A percentile compares a stretch with the other conserved stretches of the same genome.
Conservation (phyloP, 1,140 invertebrate species). For the Drosophila neocordata region DNA sequence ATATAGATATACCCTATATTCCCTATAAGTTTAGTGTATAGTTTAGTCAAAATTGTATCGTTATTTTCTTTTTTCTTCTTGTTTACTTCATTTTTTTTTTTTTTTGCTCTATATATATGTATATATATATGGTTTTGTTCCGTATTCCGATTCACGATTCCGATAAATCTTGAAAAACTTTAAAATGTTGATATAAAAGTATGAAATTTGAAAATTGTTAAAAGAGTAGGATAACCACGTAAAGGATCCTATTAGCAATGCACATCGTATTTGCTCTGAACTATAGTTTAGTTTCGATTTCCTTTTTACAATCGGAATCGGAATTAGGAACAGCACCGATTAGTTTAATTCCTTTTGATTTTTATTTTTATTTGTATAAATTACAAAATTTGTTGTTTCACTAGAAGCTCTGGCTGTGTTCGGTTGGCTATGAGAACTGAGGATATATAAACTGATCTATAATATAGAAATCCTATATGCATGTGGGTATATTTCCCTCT, state of each 20-base stretch:
- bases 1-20: constrained; percentile 25
- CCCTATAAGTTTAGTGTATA: constrained; percentile 19
- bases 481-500: neutral
- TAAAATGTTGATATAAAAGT: neutral
- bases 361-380: constrained; percentile 22
- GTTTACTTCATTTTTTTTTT: neutral
- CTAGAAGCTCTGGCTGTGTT: constrained; percentile 61
- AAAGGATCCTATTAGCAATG: no score
- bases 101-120: neutral
- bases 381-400: constrained; percentile 37
- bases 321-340: neutral
- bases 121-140: constrained; percentile 1
- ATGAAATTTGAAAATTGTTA: neutral
- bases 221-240: no score
- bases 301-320: neutral
- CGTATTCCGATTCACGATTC: neutral
- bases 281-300: no score
- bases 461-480: neutral
- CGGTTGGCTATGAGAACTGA: constrained; percentile 41
- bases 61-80: constrained; percentile 13
- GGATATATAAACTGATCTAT: neutral
- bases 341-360: constrained; percentile 19
- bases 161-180: neutral
- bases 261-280: no score
- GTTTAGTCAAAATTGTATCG: constrained; percentile 13